Base-by-base conservation (phyloP, 1,140 invertebrate genomes). In the Paracyclopina nana region DNA sequence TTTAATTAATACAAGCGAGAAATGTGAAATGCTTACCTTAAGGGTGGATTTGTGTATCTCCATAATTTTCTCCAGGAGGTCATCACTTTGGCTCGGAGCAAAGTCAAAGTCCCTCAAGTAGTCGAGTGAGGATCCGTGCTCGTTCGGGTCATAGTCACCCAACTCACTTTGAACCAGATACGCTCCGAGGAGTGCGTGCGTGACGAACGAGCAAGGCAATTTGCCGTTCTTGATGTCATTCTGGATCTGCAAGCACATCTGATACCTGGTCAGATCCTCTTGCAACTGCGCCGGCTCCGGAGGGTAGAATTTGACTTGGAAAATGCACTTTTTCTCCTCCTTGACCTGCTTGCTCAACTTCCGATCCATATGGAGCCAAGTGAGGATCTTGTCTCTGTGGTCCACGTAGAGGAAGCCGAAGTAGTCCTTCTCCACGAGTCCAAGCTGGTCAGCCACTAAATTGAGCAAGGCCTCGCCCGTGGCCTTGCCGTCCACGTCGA, bases 231-330 rank as follows among this genome's bases (percentile, higher is more conserved):
- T 46, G n/a, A 55, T 30, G 34, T 53, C 44, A 14, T 38, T 40
- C 29, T 44, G 50, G 46, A 56, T 79, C 68, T 98, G 94, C 55
- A 98, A 71, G 68, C 87, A 92, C 14, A 98, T 68, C 58, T 94
- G 83, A 68, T 96, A 97, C 57, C 76, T 77, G 3, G 95, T 97
- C 34, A 96, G 79, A 61, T 99, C 92, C 66, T 99, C 94, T 61
- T 90, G 80, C 38, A 99, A 69, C 64, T 87, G 81, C n/a, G 83
- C 76, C 4, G 94, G 94, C 66, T 98, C 92, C 28, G 91, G 91
- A 3, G 94, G 92, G 68, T 98, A 99, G 68, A 98, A 99, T 68
- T 98, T 98, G 6, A 99, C 90, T 64, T 90, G 82, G 65, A 98
- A 97, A 58, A 76, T 76, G 60, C 98, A 80, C 55, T 81, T 78